Base-by-base conservation (phyloP, 2,113 vertebrate species). In the Hiodon alosoides region DNA sequence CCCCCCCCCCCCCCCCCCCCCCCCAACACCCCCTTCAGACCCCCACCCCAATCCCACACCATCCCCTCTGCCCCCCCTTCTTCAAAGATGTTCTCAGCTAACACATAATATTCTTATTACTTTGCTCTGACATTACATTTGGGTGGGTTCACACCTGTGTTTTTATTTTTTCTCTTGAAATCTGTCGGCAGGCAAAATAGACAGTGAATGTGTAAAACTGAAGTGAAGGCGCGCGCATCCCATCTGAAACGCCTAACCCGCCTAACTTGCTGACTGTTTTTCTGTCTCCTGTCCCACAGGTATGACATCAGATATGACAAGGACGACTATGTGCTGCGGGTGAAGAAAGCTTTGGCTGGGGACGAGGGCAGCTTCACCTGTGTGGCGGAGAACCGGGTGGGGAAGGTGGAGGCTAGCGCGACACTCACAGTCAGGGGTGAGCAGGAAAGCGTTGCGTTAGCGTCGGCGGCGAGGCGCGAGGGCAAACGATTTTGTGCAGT, bases 251-350 rank as follows among this genome's bases (percentile, higher is more conserved):
- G 52, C 68, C 52, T 69, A 71, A 59, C 31, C 57, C 55, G 2
- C 7, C 58, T 13, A 67, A 50, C 17, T 52, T 67, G 47, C 57
- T 46, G 16, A 51, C 4, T 47, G 47, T 52, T 71, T 8, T 52
- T 46, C 10, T 69, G 5, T 60, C 5, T n/a, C 10, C 60, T 87
- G 50, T 87, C 78, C 78, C 11, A 0, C 85, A 99, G 97, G 87
- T 98, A 95, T 16, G 97, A 99, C 83, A 95, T 97, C 86, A 97
- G 93, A 81, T 97, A 96, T 16, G 97, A 98, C 84, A 98, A 94
- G 83, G 97, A 99, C 5, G 97, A 98, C 84, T 96, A 97, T 62
- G 92, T 96, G 2, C 87, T 99, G 86, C 91, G 95, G 76, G 94
- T 99, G 80, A 98, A 96, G 88, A 97, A 96, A 83, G 92, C 94